Evolutionary conservation across 2,797 vertebrate species (phyloP).

Genomic region (Synaphobranchus kaupii): DNA sequence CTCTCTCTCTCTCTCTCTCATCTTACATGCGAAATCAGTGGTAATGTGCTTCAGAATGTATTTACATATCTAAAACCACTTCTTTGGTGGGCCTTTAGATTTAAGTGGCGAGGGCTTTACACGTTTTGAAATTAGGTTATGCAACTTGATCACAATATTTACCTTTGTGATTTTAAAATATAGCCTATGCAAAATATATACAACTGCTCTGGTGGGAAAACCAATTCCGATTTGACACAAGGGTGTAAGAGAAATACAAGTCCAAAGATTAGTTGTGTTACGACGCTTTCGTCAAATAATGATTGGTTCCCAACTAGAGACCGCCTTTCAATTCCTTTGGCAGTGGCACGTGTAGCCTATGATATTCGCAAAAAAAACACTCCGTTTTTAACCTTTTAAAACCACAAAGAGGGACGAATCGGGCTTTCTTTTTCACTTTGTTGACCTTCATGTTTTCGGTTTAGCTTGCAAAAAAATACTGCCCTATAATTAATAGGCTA

Average conservation of each 20-base stretch:
- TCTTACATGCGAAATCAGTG: neutral
- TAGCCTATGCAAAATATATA: slow-evolving; percentile 31
- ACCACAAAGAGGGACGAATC: neutral
- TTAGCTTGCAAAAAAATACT: neutral
- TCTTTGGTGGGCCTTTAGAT: neutral
- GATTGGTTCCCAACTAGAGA: slow-evolving; percentile 47
- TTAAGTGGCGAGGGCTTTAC: neutral
- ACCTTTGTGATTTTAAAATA: neutral
- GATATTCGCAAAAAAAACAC: neutral
- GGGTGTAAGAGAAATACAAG: slow-evolving; percentile 56
- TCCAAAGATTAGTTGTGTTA: slow-evolving; percentile 34
- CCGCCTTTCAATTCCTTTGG: slow-evolving; percentile 6
- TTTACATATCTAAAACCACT: slow-evolving; percentile 1
- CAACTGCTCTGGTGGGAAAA: neutral
- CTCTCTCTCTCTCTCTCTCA: neutral
- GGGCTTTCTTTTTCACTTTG: neutral
- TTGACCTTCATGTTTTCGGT: neutral
- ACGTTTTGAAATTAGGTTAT: neutral
- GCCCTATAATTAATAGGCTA: neutral
- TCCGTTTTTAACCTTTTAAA: neutral
- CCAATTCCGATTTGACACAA: slow-evolving; percentile 55
- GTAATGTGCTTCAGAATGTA: neutral
- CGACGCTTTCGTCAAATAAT: slow-evolving; percentile 58
- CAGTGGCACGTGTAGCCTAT: neutral
- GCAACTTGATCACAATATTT: neutral